phyloP scores from a whole-genome alignment of 2,797 vertebrate species.

The Anas capensis region DNA sequence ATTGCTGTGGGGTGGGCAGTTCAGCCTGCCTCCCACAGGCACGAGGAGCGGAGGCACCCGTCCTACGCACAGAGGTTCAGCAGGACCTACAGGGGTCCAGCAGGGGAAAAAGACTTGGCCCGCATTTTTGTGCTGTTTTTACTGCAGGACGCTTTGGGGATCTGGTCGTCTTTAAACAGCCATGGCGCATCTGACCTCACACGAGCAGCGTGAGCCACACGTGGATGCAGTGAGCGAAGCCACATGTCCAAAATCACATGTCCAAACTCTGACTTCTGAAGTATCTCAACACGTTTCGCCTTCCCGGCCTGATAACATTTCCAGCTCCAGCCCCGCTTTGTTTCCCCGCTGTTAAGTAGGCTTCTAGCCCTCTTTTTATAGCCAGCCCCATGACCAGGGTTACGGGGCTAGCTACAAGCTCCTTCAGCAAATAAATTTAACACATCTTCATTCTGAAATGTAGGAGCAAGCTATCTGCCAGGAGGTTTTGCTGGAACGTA shows the following conservation, averaged over 20 bases:
- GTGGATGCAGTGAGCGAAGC: background rate
- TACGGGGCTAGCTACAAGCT: conserved; percentile 43
- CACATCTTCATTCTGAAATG: conserved; percentile 74
- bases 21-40: background rate
- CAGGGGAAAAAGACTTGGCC: rapidly evolving
- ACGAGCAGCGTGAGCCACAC: background rate
- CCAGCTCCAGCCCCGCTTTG: conserved; percentile 48
- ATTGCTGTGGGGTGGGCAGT: background rate
- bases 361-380: conserved; percentile 50
- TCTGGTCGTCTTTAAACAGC: background rate
- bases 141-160: background rate
- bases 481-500: conserved; percentile 46
- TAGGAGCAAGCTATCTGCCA: conserved; percentile 65
- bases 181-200: background rate
- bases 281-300: conserved; percentile 15
- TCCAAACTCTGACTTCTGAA: conserved; percentile 33
- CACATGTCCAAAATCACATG: conserved; percentile 35
- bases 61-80: background rate
- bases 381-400: conserved; percentile 61
- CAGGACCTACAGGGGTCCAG: background rate
- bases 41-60: background rate
- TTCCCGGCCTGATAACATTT: conserved; percentile 53
- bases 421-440: conserved; percentile 72
- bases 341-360: conserved; percentile 22
- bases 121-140: background rate